Evolutionary conservation across 1,140 invertebrate species (phyloP).

Genomic region (Drosophila lowei): DNA sequence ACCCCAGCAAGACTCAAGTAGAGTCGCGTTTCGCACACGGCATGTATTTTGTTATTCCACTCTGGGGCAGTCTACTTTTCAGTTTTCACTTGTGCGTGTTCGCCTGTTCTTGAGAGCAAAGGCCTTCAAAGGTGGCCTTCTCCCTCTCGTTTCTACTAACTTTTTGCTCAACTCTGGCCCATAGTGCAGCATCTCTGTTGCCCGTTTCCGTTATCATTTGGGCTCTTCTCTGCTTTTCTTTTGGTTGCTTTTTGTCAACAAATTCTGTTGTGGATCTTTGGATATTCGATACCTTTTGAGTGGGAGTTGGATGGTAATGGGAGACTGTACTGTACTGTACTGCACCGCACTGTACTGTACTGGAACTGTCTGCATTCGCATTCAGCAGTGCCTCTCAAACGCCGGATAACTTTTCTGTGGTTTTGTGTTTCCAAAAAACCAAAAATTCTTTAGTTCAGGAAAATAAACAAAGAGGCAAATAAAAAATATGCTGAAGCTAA

Average conservation of each 20-base stretch:
- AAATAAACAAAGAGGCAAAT: conserved; percentile 20
- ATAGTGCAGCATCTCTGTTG: conserved; percentile 17
- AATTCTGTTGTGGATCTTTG: conserved; percentile 15
- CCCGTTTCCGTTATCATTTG: conserved; percentile 40
- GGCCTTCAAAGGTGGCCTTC: background rate
- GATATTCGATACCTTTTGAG: conserved; percentile 38
- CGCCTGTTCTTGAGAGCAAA: background rate
- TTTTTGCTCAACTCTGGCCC: background rate
- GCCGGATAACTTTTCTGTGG: background rate
- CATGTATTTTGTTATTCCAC: no score
- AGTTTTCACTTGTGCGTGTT: no score
- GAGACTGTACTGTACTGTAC: no score
- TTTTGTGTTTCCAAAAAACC: background rate
- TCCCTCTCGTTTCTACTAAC: background rate
- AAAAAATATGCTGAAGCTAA: conserved; percentile 65
- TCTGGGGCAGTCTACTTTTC: no score
- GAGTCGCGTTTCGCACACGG: no score
- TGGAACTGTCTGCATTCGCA: no score
- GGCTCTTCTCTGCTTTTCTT: background rate
- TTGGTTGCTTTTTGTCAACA: conserved; percentile 19
- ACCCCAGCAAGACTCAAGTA: no score
- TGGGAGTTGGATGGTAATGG: conserved; percentile 14
- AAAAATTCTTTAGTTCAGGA: conserved; percentile 21
- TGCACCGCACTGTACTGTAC: no score
- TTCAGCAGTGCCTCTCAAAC: conserved; percentile 21